Evolutionary conservation across 2,113 vertebrate genomes (phyloP).

Genomic region (Salminus brasiliensis): DNA sequence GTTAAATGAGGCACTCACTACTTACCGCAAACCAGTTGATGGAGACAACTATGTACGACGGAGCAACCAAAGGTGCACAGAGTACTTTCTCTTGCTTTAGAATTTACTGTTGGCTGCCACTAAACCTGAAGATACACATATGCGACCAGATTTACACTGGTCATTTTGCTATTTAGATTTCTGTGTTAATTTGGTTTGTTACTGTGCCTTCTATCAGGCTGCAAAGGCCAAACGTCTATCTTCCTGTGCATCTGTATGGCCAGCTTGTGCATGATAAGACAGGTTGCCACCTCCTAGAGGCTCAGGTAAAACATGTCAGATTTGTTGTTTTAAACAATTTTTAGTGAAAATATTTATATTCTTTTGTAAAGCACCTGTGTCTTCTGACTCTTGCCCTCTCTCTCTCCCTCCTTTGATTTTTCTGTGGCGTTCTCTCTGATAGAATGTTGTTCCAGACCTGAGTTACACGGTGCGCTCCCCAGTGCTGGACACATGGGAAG

Average conservation of each 20-base stretch:
- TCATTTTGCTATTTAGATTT: not conserved
- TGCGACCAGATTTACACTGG: no score
- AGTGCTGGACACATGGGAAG: conserved; percentile 98
- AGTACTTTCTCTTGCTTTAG: not conserved
- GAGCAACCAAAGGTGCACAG: conserved; percentile 93
- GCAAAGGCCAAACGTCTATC: conserved; percentile 94
- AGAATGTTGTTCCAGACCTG: conserved; percentile 94
- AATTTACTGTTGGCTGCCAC: not conserved
- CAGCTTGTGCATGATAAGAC: conserved; percentile 98
- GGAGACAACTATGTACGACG: conserved; percentile 98
- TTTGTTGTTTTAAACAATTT: no score
- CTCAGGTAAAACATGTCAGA: conserved; percentile 81
- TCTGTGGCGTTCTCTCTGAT: conserved; percentile 32
- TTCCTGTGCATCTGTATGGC: conserved; percentile 96
- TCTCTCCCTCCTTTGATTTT: no score
- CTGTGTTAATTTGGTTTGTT: conserved; percentile 40
- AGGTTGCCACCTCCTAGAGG: conserved; percentile 93
- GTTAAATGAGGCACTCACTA: conserved; percentile 97
- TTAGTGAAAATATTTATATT: no score
- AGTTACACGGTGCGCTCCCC: conserved; percentile 93
- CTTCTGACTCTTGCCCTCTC: no score
- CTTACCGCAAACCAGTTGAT: conserved; percentile 95
- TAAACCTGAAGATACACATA: not conserved
- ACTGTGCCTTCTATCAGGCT: conserved; percentile 75
- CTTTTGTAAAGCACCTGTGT: not conserved